These are phyloP conservation scores for Apaloderma vittatum DNA, from an alignment of 2,113 vertebrate genomes.

Conservation along the genomic window DNA sequence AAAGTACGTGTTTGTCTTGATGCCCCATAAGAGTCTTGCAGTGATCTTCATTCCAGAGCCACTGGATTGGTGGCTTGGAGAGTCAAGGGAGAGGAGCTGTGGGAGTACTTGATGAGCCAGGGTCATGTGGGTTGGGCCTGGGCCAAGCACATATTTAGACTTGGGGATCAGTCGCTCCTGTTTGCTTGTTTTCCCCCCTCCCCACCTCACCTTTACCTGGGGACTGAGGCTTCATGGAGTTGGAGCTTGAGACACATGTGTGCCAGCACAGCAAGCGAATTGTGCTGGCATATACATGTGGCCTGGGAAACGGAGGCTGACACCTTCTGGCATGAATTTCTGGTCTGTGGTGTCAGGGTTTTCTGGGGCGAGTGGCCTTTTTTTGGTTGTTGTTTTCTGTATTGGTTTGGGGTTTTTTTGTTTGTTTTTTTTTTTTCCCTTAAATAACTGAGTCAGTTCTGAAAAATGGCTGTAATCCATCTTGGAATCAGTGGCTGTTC, in stretches of 20 bases:
- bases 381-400: no score
- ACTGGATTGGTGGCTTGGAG: not conserved
- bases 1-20: not conserved
- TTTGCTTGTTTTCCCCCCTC: not conserved
- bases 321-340: not conserved
- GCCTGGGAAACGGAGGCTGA: not conserved
- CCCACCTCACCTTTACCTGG: not conserved
- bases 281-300: not conserved
- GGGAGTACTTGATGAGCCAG: not conserved
- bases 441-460: not conserved
- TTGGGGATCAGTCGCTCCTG: not conserved
- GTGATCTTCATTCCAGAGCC: not conserved
- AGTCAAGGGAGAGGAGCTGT: not conserved
- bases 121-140: not conserved
- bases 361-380: no score
- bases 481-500: not conserved
- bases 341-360: not conserved
- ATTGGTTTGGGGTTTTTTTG: no score
- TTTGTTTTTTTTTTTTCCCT: not conserved
- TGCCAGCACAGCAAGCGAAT: not conserved
- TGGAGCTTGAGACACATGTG: not conserved
- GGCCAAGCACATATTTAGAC: not conserved
- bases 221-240: not conserved
- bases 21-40: not conserved
- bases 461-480: not conserved